Base-by-base conservation (phyloP, 2,797 vertebrate species). In the Myotis pilosus region DNA sequence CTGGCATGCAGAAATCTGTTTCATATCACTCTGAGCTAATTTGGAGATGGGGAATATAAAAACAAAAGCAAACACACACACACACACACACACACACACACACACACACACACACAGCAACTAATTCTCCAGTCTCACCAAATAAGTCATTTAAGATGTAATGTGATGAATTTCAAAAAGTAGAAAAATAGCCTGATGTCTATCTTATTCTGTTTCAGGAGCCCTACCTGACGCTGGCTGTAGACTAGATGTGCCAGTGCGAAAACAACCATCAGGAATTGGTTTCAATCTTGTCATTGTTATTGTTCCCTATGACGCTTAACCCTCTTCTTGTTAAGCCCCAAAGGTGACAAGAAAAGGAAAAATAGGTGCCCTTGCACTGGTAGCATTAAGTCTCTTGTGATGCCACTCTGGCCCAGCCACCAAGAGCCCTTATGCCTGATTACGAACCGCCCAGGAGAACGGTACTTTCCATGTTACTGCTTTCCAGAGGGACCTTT, bases 101-200 rank as follows among this genome's bases (percentile, higher is more conserved):
- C 36, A 36, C 36, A 36, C 36, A 36, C 36, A 36, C 38, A 38
- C 38, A 38, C 30, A 71, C 60, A 85, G 7, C 7, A n/a, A 62
- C 28, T 55, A 41, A 94, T 92, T 97, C 86, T 95, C 33, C 95
- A 97, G 92, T 92, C 87, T 88, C 93, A 94, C 23, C 57, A 93
- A 96, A 68, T 51, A 92, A 95, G 84, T 49, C 41, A 85, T 83
- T 69, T 72, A 80, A 84, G 30, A 81, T 53, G 2, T 47, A 66
- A 38, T 72, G 28, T n/a, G 44, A 57, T 13, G 47, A 57, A 49
- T 83, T 95, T 83, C 8, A 25, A 89, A 89, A 72, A 36, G 22
- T 3, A 81, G 62, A 53, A 82, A 79, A 72, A 44, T 7, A 33
- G 22, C 9, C 71, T 15, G 2, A n/a, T 30, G 17, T 41, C 81